Percentiles rank a stretch among this genome's conserved stretches.
Evolutionary conservation across 2,888 invertebrate species (phyloP).

Genomic region (Girardia tigrina): DNA sequence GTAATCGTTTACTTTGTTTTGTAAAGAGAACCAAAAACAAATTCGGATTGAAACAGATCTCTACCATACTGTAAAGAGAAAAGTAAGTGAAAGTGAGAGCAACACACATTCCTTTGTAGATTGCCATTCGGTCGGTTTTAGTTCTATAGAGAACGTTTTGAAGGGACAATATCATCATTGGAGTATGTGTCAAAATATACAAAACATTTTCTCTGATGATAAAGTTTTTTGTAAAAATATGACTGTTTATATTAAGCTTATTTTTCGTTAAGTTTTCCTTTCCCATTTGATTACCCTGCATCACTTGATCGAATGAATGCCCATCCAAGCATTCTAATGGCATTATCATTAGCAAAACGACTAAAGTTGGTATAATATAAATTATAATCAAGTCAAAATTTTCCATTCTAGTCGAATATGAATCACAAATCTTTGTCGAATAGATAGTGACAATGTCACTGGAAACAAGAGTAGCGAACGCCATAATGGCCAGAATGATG

Average conservation of each 20-base stretch:
- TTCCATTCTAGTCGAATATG: slow-evolving; percentile 1
- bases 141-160: neutral
- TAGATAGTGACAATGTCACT: neutral
- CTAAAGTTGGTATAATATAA: neutral
- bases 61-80: slow-evolving; percentile 11
- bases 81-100: neutral
- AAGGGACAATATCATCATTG: neutral
- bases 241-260: neutral
- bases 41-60: neutral
- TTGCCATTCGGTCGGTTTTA: neutral
- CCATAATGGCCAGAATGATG: neutral
- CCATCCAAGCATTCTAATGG: slow-evolving; percentile 13
- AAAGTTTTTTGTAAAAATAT: neutral
- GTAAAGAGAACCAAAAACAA: slow-evolving; percentile 1
- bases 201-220: slow-evolving; percentile 19
- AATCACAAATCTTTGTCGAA: neutral
- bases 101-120: slow-evolving; percentile 16
- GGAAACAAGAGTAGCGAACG: neutral
- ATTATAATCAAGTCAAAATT: neutral
- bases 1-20: neutral
- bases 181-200: slow-evolving; percentile 8
- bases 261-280: neutral
- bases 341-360: neutral
- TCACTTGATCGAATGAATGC: neutral
- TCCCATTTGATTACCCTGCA: neutral